phyloP scores from a whole-genome alignment of 2,797 vertebrate genomes.

The Cyclopterus lumpus region DNA sequence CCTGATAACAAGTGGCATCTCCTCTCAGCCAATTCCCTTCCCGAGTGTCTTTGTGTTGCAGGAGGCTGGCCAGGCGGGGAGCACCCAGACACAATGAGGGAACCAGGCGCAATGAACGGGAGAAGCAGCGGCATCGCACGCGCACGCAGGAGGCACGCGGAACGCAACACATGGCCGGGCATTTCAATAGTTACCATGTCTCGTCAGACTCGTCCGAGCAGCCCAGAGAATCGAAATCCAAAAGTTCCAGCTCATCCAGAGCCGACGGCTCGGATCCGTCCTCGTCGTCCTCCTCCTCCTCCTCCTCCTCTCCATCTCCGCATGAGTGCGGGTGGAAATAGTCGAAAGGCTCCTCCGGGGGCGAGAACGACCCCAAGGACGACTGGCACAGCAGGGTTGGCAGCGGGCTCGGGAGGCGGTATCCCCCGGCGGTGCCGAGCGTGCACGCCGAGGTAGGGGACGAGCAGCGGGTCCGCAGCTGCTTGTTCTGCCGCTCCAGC shows the following conservation, averaged over 20 bases:
- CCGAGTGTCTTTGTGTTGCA: conserved; percentile 31
- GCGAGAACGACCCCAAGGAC: conserved; percentile 40
- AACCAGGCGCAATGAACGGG: neutral
- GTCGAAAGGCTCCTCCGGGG: conserved; percentile 73
- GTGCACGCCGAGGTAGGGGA: conserved; percentile 50
- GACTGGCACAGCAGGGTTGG: conserved; percentile 79
- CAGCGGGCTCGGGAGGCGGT: conserved; percentile 78
- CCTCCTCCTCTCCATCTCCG: conserved; percentile 35
- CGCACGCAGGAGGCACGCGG: neutral
- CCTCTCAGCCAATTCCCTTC: neutral
- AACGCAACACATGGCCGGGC: conserved; percentile 53
- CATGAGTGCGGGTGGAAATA: conserved; percentile 83
- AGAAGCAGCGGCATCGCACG: neutral
- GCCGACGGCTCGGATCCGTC: conserved; percentile 68
- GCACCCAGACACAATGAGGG: neutral
- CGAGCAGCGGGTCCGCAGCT: conserved; percentile 85
- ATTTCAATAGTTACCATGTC: conserved; percentile 85
- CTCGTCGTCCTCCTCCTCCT: conserved; percentile 11
- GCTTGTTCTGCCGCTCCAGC: conserved; percentile 92
- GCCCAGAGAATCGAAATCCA: conserved; percentile 87
- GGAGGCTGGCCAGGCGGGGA: neutral
- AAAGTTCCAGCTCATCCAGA: conserved; percentile 90
- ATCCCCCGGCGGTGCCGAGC: conserved; percentile 46
- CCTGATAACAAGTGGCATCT: conserved; percentile 25
- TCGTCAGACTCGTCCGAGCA: conserved; percentile 84